phyloP scores from a whole-genome alignment of 1,140 invertebrate genomes.

The Drosophila pectinifera region DNA sequence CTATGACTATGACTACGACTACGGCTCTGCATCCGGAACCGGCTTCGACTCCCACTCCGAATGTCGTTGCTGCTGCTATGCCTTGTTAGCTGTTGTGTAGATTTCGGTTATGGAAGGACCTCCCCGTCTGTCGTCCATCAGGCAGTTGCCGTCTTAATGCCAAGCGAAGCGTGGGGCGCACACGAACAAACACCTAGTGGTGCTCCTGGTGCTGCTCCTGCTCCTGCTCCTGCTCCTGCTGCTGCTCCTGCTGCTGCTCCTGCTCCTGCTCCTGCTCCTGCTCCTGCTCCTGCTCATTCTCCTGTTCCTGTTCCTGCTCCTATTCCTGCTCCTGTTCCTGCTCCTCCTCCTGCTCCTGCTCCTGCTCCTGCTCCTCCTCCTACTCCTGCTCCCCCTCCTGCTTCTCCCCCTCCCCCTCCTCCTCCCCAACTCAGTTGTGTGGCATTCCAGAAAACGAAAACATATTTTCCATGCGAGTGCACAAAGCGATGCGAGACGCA shows the following conservation, averaged over 20 bases:
- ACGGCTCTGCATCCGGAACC: background rate
- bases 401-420: too few relatives aligned
- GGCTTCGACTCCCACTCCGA: background rate
- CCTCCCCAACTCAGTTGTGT: slow-evolving; percentile 38
- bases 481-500: slow-evolving; percentile 70
- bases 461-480: slow-evolving; percentile 79
- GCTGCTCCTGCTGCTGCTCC: background rate
- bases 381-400: slow-evolving; percentile 1
- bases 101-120: slow-evolving; percentile 39
- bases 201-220: background rate
- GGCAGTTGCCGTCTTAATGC: slow-evolving; percentile 38
- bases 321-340: background rate
- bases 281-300: background rate
- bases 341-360: background rate
- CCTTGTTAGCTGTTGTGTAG: slow-evolving; percentile 76
- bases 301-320: background rate
- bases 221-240: background rate
- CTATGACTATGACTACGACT: slow-evolving; percentile 16
- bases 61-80: slow-evolving; percentile 61
- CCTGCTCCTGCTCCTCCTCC: background rate
- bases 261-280: slow-evolving; percentile 2
- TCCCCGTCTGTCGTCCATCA: background rate
- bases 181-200: slow-evolving; percentile 3
- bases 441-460: slow-evolving; percentile 78
- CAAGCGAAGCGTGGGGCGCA: slow-evolving; percentile 61